Conservation (phyloP, 2,888 invertebrate genomes). For the Odontocerum albicorne region DNA sequence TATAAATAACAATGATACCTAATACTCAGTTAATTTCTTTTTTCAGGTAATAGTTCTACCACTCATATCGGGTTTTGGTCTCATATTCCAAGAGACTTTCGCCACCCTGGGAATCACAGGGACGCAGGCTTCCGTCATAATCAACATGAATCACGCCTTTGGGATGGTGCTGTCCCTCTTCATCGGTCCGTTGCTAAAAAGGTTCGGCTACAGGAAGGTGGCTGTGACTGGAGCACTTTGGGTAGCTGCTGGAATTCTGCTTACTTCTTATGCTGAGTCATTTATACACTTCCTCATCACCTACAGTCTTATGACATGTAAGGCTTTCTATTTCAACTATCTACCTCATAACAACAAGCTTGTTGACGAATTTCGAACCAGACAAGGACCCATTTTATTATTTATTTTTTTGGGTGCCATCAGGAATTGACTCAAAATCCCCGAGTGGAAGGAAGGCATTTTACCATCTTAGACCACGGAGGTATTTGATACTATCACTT, state of each 20-base stretch:
- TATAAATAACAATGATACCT: too few relatives aligned
- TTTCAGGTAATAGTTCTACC: slow-evolving; percentile 58
- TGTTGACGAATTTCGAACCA: too few relatives aligned
- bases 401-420: too few relatives aligned
- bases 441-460: too few relatives aligned
- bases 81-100: slow-evolving; percentile 67
- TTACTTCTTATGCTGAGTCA: slow-evolving; percentile 58
- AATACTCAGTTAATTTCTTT: too few relatives aligned
- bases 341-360: too few relatives aligned
- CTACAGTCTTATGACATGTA: slow-evolving; percentile 71
- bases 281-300: slow-evolving; percentile 63
- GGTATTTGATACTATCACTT: too few relatives aligned
- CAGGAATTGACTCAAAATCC: too few relatives aligned
- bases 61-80: slow-evolving; percentile 65
- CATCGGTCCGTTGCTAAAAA: slow-evolving; percentile 64
- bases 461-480: too few relatives aligned
- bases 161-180: slow-evolving; percentile 67
- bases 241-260: slow-evolving; percentile 59
- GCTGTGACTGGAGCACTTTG: slow-evolving; percentile 59
- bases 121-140: slow-evolving; percentile 63
- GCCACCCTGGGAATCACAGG: slow-evolving; percentile 57
- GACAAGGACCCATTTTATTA: too few relatives aligned
- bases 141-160: slow-evolving; percentile 67
- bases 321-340: too few relatives aligned
- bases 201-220: slow-evolving; percentile 66